phyloP scores from a whole-genome alignment of 2,888 invertebrate species.

The Salticus scenicus region DNA sequence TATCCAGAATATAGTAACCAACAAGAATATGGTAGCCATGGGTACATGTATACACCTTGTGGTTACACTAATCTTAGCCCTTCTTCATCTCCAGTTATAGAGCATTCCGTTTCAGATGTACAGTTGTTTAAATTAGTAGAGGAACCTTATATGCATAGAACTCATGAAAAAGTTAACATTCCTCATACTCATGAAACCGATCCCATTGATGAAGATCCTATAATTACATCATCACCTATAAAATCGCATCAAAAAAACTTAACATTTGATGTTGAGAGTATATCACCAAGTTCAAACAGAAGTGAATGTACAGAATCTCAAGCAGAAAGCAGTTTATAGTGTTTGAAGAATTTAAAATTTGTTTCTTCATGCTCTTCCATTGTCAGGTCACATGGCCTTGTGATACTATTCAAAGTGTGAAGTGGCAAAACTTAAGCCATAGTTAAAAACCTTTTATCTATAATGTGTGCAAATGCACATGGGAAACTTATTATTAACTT shows the following conservation, averaged over 20 bases:
- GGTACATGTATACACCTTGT: conserved; percentile 66
- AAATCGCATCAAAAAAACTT: conserved; percentile 32
- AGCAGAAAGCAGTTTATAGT: conserved; percentile 70
- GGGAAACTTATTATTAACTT: conserved; percentile 21
- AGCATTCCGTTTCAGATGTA: conserved; percentile 66
- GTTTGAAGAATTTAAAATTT: neutral
- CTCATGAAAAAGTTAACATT: conserved; percentile 45
- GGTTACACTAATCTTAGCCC: conserved; percentile 66
- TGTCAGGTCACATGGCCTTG: conserved; percentile 57
- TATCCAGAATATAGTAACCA: conserved; percentile 71
- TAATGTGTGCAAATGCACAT: conserved; percentile 10
- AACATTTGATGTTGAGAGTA: conserved; percentile 34
- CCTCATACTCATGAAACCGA: conserved; percentile 47
- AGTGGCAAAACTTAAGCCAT: conserved; percentile 21
- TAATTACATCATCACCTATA: conserved; percentile 56
- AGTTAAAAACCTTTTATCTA: conserved; percentile 11
- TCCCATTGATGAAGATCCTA: conserved; percentile 57
- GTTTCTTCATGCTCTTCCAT: conserved; percentile 63
- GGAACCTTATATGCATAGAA: conserved; percentile 38
- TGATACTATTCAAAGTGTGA: conserved; percentile 67
- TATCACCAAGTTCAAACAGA: conserved; percentile 13
- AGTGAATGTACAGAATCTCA: conserved; percentile 45
- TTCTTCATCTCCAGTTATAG: conserved; percentile 64
- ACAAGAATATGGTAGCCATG: conserved; percentile 70
- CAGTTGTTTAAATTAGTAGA: conserved; percentile 55